Percentiles rank a stretch among this genome's conserved stretches.
phyloP scores from a whole-genome alignment of 2,888 invertebrate genomes.

The Calliphora vomitoria region DNA sequence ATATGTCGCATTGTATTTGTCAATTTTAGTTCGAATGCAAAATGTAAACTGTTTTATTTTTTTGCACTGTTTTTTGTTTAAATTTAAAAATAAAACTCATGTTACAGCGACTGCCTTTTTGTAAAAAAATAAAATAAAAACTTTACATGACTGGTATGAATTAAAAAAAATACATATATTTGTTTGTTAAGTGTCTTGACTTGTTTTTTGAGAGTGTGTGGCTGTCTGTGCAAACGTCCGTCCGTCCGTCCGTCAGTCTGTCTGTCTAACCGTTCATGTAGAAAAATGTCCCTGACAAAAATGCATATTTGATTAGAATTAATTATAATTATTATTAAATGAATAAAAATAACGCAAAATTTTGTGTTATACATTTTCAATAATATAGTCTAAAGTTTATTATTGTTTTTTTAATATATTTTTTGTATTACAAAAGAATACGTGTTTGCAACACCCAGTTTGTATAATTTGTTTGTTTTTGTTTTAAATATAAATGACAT shows the following conservation, averaged over 20 bases:
- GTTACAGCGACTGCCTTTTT: slow-evolving; percentile 27
- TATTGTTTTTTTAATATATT: background rate
- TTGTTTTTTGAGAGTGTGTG: background rate
- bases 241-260: slow-evolving; percentile 6
- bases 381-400: slow-evolving; percentile 22
- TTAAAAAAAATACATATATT: background rate
- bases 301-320: slow-evolving; percentile 72
- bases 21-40: slow-evolving; percentile 57
- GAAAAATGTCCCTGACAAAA: slow-evolving; percentile 72
- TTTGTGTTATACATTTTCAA: slow-evolving; percentile 45
- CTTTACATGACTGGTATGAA: background rate
- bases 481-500: slow-evolving; percentile 17
- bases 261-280: slow-evolving; percentile 39
- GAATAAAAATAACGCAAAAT: slow-evolving; percentile 47
- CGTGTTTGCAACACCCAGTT: slow-evolving; percentile 64
- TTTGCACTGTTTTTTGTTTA: background rate
- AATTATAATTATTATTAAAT: slow-evolving; percentile 65
- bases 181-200: slow-evolving; percentile 42
- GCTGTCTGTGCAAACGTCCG: background rate
- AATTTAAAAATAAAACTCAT: slow-evolving; percentile 32
- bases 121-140: background rate
- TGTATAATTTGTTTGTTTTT: slow-evolving; percentile 12
- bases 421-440: slow-evolving; percentile 35
- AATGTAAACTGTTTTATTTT: slow-evolving; percentile 54
- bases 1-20: slow-evolving; percentile 41